Percentiles rank a stretch among this genome's conserved stretches.
Conservation (phyloP, 92 coral and sea anemone genomes). For the Porites rus region DNA sequence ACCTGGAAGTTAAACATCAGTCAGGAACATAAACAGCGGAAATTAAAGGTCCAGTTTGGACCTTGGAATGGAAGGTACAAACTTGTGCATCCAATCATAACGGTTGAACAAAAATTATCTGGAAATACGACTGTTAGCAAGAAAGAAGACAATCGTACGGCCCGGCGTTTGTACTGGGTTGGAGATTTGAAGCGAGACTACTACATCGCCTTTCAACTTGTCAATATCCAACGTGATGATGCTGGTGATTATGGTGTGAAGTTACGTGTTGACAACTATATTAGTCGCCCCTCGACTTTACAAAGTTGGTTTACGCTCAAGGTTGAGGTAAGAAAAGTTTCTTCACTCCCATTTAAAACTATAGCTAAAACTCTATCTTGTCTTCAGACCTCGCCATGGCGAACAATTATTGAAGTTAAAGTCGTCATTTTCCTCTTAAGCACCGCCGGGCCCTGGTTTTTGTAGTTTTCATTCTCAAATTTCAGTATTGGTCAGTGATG, state of each 20-base stretch:
- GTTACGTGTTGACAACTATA: conserved; percentile 16
- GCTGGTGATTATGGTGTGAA: conserved; percentile 27
- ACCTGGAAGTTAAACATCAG: conserved; percentile 45
- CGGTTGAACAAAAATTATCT: background rate
- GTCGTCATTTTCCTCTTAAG: no score
- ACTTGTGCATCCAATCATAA: background rate
- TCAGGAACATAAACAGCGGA: background rate
- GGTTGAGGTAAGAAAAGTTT: background rate
- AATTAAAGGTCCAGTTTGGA: conserved; percentile 35
- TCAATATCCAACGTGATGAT: background rate
- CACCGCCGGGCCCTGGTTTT: no score
- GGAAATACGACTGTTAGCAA: background rate
- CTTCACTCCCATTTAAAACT: background rate
- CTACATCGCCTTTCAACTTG: background rate
- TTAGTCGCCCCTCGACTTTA: no score
- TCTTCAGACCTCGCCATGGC: no score
- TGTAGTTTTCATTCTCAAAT: no score
- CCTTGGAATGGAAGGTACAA: background rate
- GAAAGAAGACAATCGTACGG: no score
- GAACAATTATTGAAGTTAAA: no score
- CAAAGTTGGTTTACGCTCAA: conserved; percentile 10
- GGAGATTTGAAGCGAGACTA: conserved; percentile 29
- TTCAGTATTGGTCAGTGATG: no score
- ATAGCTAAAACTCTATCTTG: no score
- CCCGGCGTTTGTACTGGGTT: conserved; percentile 34